Base-by-base conservation (phyloP, 2,797 vertebrate species). In the Sebastes iracundus region DNA sequence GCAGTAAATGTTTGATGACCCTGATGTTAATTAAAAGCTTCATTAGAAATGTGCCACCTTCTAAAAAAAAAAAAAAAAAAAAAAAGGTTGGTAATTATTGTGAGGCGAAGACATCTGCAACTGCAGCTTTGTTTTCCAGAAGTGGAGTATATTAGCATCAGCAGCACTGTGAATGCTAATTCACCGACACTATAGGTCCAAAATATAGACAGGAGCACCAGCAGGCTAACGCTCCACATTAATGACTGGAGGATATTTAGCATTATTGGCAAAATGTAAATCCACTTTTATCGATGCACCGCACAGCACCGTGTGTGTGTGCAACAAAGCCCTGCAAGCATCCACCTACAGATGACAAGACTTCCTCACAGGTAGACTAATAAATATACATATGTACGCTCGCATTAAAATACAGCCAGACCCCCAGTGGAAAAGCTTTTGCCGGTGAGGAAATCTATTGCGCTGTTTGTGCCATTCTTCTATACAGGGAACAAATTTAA, bases 181-280 rank as follows among this genome's bases (percentile, higher is more conserved):
- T 55, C 74, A 25, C 62, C 46, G 75, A 87, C 81, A 74, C 87
- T 67, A 56, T 80, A 77, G 89, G 87, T 83, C 69, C 75, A 65
- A 77, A 65, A 87, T 88, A 88, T 85, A 90, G 90, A 91, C 86
- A 77, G 84, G 10, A 83, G 69, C 80, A 55, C 20, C 89, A 87
- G 66, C 78, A 28, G 87, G 87, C 91, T 78, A 82, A 85, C 63
- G 79, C 88, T 84, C 72, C 4, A 68, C 90, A 84, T 79, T 91
- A 93, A 93, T 87, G 91, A 89, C 89, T 72, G 84, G 25, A 81
- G 84, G 90, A 94, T 93, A 88, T 93, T 95, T 94, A 94, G 93
- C 93, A 94, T 94, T 95, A 95, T 94, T 90, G 94, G 94, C 92
- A 80, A 94, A 95, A 94, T 95, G 93, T 91, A 92, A 94, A 95